Conservation (phyloP, 2,797 vertebrate species). For the Gadopsis marmoratus region DNA sequence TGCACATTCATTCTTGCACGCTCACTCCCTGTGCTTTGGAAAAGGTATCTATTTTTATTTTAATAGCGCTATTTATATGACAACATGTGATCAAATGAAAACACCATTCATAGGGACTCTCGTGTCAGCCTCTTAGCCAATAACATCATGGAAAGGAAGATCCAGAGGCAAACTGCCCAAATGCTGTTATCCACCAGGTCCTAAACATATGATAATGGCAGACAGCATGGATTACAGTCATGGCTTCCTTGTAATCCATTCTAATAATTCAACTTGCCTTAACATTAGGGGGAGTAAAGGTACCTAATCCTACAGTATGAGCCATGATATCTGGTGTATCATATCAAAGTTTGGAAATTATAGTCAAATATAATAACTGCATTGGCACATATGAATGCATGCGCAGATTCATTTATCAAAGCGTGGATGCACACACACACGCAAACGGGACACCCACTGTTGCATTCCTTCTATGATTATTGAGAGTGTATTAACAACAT, state of each 20-base stretch:
- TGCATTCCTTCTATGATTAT: conserved; percentile 51
- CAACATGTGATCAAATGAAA: conserved; percentile 45
- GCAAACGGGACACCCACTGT: conserved; percentile 36
- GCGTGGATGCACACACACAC: background rate
- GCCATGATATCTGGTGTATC: background rate
- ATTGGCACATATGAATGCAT: background rate
- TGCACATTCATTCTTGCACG: conserved; percentile 9
- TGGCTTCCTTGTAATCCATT: conserved; percentile 28
- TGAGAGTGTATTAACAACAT: conserved; percentile 66
- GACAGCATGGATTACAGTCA: conserved; percentile 8
- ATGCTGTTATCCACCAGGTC: conserved; percentile 25
- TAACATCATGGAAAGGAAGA: conserved; percentile 29
- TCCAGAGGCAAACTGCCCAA: conserved; percentile 40
- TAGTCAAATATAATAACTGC: background rate
- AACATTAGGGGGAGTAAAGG: conserved; percentile 26
- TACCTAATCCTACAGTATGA: conserved; percentile 17
- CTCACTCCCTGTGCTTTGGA: conserved; percentile 5
- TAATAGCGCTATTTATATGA: conserved; percentile 54
- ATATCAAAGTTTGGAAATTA: conserved; percentile 21
- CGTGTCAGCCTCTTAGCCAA: conserved; percentile 23
- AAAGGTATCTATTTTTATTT: conserved; percentile 52
- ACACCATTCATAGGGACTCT: conserved; percentile 27
- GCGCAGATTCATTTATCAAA: background rate
- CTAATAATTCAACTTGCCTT: conserved; percentile 39
- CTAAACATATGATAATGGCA: conserved; percentile 24